Conservation (phyloP, 2,113 vertebrate genomes). For the Neolamprologus falcicula region DNA sequence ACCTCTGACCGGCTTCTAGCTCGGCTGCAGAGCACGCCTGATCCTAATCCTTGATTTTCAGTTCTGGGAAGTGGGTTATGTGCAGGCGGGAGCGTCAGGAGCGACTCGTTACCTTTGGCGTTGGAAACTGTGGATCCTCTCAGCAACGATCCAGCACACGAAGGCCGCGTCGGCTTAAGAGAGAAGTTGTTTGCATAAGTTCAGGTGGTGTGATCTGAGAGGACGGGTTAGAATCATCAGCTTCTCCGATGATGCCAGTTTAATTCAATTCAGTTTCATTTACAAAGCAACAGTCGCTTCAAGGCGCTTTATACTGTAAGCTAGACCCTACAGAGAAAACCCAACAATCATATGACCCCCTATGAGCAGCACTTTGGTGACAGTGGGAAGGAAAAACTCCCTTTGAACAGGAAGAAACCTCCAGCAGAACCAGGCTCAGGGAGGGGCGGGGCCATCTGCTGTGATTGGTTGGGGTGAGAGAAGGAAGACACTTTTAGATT, state of each 20-base stretch:
- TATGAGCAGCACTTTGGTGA: accelerated
- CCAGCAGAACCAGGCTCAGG: accelerated
- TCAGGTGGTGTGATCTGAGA: not conserved
- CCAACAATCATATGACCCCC: not conserved
- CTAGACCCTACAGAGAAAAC: too few relatives aligned
- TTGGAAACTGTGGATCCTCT: not conserved
- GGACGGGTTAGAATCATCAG: accelerated
- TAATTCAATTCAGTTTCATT: not conserved
- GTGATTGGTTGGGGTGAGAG: not conserved
- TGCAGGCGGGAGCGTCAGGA: accelerated
- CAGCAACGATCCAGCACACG: not conserved
- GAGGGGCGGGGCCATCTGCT: not conserved
- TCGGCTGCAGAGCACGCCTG: not conserved
- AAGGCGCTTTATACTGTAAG: accelerated
- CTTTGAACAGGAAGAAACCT: not conserved
- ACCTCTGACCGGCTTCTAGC: not conserved
- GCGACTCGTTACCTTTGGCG: accelerated
- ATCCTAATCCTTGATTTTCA: not conserved
- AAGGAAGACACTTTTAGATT: not conserved
- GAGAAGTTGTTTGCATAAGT: not conserved
- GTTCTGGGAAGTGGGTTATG: accelerated
- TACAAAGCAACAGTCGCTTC: not conserved
- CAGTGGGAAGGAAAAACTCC: not conserved
- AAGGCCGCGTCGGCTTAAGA: accelerated
- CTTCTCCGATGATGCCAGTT: accelerated